Evolutionary conservation across 2,888 invertebrate species (phyloP).

Genomic region (Cactoblastis cactorum): DNA sequence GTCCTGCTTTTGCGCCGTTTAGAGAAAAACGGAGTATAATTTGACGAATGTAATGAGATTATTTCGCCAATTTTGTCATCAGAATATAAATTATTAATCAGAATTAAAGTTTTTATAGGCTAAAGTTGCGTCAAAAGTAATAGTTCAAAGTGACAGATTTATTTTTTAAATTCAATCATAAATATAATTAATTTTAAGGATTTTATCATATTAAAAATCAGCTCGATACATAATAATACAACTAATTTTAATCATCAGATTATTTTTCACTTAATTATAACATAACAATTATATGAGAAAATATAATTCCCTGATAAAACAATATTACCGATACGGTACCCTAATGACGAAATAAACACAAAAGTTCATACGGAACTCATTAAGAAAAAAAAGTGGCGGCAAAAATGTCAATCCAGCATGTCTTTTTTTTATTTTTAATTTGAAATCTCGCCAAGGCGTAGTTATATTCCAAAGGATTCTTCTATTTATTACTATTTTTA

Average conservation of each 20-base stretch:
- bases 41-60: no score
- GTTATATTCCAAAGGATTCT: not conserved
- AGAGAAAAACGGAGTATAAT: no score
- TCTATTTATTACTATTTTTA: not conserved
- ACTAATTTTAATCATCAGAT: conserved; percentile 5
- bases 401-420: not conserved
- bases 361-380: conserved; percentile 6
- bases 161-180: not conserved
- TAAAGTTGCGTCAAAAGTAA: no score
- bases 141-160: not conserved
- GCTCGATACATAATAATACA: not conserved
- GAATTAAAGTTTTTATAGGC: no score
- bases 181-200: not conserved
- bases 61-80: no score
- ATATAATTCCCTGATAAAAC: conserved; percentile 1
- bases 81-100: no score
- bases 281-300: conserved; percentile 4
- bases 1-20: no score
- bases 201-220: not conserved
- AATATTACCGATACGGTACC: conserved; percentile 7
- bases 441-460: not conserved
- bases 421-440: not conserved
- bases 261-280: conserved; percentile 3
- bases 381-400: not conserved
- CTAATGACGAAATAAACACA: not conserved